Evolutionary conservation across 2,888 invertebrate genomes (phyloP).

Genomic region (Tanypteryx hageni): DNA sequence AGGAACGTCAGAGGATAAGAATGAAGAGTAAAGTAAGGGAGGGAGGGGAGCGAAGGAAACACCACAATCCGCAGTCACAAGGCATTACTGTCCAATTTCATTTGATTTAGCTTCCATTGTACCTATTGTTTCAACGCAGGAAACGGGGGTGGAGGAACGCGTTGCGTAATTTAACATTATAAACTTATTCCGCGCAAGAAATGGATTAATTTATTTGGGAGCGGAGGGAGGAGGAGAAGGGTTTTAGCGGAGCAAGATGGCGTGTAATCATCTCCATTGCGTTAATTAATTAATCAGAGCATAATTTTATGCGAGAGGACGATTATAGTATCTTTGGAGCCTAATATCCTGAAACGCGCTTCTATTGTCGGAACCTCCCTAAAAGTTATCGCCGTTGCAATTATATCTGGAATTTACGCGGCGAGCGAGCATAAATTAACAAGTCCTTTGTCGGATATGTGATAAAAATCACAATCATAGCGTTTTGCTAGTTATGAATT

Average conservation of each 20-base stretch:
- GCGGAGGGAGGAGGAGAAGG: background rate
- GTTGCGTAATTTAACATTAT: background rate
- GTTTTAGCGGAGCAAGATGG: background rate
- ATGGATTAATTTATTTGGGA: background rate
- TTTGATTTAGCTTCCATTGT: conserved; percentile 15
- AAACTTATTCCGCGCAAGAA: background rate
- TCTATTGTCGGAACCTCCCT: too few relatives aligned
- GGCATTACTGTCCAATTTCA: conserved; percentile 12
- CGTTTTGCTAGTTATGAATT: too few relatives aligned
- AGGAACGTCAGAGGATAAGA: background rate
- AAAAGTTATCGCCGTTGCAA: too few relatives aligned
- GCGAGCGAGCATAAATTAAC: too few relatives aligned
- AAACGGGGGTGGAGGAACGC: background rate
- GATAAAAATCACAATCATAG: too few relatives aligned
- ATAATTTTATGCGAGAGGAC: too few relatives aligned
- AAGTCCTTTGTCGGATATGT: too few relatives aligned
- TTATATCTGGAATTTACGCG: too few relatives aligned
- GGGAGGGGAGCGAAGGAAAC: background rate
- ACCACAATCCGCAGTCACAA: background rate
- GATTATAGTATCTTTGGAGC: too few relatives aligned
- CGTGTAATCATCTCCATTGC: background rate
- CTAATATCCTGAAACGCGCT: too few relatives aligned
- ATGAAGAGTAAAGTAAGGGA: background rate
- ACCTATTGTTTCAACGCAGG: background rate
- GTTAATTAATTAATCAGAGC: conserved; percentile 1